A percentile compares a stretch with the other conserved stretches of the same genome.
phyloP scores from a whole-genome alignment of 2,797 vertebrate genomes.

The Acipenser transmontanus region DNA sequence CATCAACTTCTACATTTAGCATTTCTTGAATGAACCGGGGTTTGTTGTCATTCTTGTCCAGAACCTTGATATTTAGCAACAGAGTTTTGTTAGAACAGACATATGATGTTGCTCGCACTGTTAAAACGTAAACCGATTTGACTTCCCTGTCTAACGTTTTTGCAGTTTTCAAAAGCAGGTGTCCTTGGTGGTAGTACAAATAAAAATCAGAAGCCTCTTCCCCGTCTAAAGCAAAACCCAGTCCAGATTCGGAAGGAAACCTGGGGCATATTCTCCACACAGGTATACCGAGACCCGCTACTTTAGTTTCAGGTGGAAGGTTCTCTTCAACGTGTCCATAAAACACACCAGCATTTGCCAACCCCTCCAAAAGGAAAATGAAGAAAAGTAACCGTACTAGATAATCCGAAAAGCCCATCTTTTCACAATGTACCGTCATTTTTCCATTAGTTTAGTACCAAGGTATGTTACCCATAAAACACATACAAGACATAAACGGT shows the following conservation, averaged over 20 bases:
- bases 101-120: slow-evolving; percentile 31
- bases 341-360: slow-evolving; percentile 28
- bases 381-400: slow-evolving; percentile 27
- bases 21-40: slow-evolving; percentile 44
- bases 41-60: slow-evolving; percentile 57
- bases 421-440: slow-evolving; percentile 43
- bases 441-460: slow-evolving; percentile 40
- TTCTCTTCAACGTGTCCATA: slow-evolving; percentile 50
- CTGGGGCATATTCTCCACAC: slow-evolving; percentile 32
- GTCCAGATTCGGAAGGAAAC: slow-evolving; percentile 13
- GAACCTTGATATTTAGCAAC: slow-evolving; percentile 50
- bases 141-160: slow-evolving; percentile 57
- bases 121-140: slow-evolving; percentile 52
- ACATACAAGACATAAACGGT: neutral
- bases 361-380: slow-evolving; percentile 25
- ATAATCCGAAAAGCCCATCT: slow-evolving; percentile 29
- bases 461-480: slow-evolving; percentile 18
- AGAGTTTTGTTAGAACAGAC: slow-evolving; percentile 28
- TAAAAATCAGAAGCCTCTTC: slow-evolving; percentile 47
- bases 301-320: slow-evolving; percentile 45
- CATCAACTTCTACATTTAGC: slow-evolving; percentile 39
- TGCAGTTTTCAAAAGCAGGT: slow-evolving; percentile 49
- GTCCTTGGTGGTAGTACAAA: slow-evolving; percentile 28
- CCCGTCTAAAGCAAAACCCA: slow-evolving; percentile 36
- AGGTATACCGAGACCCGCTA: slow-evolving; percentile 40